Evolutionary conservation across 2,113 vertebrate genomes (phyloP).

Genomic region (Mandrillus leucophaeus): DNA sequence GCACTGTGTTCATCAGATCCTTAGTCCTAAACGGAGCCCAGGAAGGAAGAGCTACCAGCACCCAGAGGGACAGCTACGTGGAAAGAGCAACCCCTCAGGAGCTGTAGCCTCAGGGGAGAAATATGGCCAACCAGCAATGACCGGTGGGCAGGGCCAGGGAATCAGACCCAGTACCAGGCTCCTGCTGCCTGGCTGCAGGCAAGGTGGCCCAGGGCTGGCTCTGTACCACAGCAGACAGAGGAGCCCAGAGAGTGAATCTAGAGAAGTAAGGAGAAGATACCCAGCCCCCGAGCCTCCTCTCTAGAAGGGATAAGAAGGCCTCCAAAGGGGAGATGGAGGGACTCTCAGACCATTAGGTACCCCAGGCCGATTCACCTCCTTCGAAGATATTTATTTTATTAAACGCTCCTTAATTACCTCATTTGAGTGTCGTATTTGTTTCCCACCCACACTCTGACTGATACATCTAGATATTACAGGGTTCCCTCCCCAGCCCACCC

Average conservation of each 20-base stretch:
- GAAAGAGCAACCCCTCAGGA: not conserved
- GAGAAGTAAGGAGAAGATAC: not conserved
- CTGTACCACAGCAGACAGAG: not conserved
- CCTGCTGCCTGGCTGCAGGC: not conserved
- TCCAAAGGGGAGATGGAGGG: not conserved
- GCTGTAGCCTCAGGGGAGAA: not conserved
- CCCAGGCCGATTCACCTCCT: not conserved
- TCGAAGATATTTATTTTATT: not conserved
- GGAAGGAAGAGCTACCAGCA: not conserved
- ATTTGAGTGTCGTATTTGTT: not conserved
- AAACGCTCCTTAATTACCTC: not conserved
- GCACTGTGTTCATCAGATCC: too few species aligned
- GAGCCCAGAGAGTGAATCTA: not conserved
- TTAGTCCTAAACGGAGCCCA: not conserved
- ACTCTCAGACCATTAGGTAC: not conserved
- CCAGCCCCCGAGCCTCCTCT: not conserved
- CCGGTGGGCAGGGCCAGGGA: not conserved
- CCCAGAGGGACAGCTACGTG: not conserved
- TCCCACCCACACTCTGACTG: not conserved
- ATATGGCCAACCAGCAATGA: not conserved
- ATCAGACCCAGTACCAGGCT: rapidly evolving
- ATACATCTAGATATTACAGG: too few species aligned
- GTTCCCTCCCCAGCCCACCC: not conserved
- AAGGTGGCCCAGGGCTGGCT: not conserved
- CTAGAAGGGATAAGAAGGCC: not conserved